Evolutionary conservation across 2,888 invertebrate genomes (phyloP).

Genomic region (Oscheius myriophilus): DNA sequence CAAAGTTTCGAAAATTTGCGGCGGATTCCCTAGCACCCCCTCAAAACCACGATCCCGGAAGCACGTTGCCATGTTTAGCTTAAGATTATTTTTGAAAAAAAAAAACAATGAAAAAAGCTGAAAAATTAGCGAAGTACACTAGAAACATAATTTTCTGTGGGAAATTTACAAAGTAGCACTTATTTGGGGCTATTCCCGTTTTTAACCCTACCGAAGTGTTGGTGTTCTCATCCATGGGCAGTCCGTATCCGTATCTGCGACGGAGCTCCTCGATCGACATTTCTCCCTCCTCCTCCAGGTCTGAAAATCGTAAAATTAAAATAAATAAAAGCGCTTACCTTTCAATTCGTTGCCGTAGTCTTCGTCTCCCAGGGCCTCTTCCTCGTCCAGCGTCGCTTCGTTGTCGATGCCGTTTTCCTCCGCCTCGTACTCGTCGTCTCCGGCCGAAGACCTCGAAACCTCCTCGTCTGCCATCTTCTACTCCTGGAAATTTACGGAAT

Average conservation of each 20-base stretch:
- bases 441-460: constrained; percentile 22
- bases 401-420: constrained; percentile 57
- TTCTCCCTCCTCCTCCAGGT: constrained; percentile 63
- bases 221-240: constrained; percentile 25
- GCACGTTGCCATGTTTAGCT: too few species aligned
- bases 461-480: constrained; percentile 23
- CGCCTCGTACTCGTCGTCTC: constrained; percentile 26
- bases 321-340: constrained; percentile 30
- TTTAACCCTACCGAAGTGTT: neutral
- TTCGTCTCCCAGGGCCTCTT: constrained; percentile 56
- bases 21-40: too few species aligned
- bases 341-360: constrained; percentile 62
- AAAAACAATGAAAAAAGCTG: neutral
- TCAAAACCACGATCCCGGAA: too few species aligned
- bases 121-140: neutral
- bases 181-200: too few species aligned
- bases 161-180: too few species aligned
- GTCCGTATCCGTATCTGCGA: constrained; percentile 61
- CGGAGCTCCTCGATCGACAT: constrained; percentile 65
- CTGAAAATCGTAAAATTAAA: constrained; percentile 23
- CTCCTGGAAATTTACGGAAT: neutral
- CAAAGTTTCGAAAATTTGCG: too few species aligned
- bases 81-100: too few species aligned
- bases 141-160: too few species aligned
- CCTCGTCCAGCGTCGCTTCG: constrained; percentile 66